A percentile compares a stretch with the other conserved stretches of the same genome.
phyloP scores from a whole-genome alignment of 2,797 vertebrate genomes.

The Denticeps clupeoides region DNA sequence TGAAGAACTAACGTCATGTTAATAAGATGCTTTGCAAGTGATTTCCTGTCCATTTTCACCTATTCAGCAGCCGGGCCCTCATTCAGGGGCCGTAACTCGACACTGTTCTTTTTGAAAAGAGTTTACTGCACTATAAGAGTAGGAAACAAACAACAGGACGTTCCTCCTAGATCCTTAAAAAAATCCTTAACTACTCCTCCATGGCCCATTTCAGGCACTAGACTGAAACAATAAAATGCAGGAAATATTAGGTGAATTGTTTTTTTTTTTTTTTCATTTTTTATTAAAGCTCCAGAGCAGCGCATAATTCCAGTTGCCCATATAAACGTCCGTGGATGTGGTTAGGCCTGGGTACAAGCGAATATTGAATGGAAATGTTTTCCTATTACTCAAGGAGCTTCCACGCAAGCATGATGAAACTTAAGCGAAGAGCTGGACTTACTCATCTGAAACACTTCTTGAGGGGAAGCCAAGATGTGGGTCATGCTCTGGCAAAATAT shows the following conservation, averaged over 20 bases:
- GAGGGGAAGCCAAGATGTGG: not conserved
- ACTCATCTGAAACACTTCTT: conserved; percentile 4
- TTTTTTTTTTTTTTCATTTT: too few species aligned
- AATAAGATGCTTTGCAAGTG: conserved; percentile 52
- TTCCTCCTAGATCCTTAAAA: conserved; percentile 7
- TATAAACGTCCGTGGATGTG: too few species aligned
- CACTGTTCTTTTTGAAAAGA: conserved; percentile 45
- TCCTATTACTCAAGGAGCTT: not conserved
- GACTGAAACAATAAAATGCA: too few species aligned
- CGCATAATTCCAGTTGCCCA: too few species aligned
- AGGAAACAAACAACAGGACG: conserved; percentile 40
- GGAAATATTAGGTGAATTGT: conserved; percentile 1
- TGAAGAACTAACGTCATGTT: conserved; percentile 19
- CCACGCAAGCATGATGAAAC: conserved; percentile 1
- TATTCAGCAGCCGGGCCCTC: conserved; percentile 50
- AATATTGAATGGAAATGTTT: too few species aligned
- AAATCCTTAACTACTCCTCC: not conserved
- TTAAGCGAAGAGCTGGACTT: not conserved
- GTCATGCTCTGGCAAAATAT: not conserved
- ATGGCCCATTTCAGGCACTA: too few species aligned
- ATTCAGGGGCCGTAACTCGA: conserved; percentile 54
- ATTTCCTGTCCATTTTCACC: conserved; percentile 53
- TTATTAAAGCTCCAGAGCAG: too few species aligned
- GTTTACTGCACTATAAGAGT: conserved; percentile 43
- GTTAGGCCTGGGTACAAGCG: too few species aligned